These are phyloP conservation scores for Archips xylosteana DNA, from an alignment of 2,888 invertebrate species.

Conservation along the genomic window DNA sequence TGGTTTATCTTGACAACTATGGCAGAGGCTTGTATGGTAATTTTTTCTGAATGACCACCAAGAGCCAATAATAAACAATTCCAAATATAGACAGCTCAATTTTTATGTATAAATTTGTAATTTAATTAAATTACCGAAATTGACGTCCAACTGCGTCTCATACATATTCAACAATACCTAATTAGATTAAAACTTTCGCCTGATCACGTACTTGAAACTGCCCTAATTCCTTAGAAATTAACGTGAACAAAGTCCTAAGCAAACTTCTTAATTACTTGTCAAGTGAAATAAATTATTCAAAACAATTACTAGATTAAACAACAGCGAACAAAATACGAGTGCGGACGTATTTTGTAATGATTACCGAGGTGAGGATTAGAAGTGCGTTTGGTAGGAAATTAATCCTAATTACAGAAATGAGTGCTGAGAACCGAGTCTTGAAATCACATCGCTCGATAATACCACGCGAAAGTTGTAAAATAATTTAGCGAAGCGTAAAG, in stretches of 20 bases:
- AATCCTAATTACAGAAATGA: background rate
- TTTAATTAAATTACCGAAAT: slow-evolving; percentile 33
- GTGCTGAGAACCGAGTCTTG: background rate
- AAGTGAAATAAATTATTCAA: slow-evolving; percentile 75
- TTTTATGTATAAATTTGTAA: slow-evolving; percentile 17
- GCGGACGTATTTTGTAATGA: slow-evolving; percentile 47
- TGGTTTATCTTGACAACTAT: too few relatives aligned
- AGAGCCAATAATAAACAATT: background rate
- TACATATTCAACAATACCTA: slow-evolving; percentile 66
- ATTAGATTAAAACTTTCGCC: slow-evolving; percentile 65
- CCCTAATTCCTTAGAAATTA: slow-evolving; percentile 66
- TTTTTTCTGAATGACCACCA: background rate
- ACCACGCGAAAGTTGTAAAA: background rate
- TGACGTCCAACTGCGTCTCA: slow-evolving; percentile 48
- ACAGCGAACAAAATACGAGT: slow-evolving; percentile 54
- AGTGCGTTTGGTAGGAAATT: background rate
- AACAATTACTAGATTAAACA: slow-evolving; percentile 70
- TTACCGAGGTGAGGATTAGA: slow-evolving; percentile 9
- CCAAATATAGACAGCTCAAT: background rate
- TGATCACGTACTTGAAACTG: slow-evolving; percentile 65
- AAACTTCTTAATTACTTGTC: slow-evolving; percentile 73
- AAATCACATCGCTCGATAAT: background rate
- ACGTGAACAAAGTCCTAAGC: slow-evolving; percentile 64
- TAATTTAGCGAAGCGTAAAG: too few relatives aligned
- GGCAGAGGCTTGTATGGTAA: too few relatives aligned